Conservation (phyloP, 1,140 invertebrate genomes). For the Drosophila sturtevanti region DNA sequence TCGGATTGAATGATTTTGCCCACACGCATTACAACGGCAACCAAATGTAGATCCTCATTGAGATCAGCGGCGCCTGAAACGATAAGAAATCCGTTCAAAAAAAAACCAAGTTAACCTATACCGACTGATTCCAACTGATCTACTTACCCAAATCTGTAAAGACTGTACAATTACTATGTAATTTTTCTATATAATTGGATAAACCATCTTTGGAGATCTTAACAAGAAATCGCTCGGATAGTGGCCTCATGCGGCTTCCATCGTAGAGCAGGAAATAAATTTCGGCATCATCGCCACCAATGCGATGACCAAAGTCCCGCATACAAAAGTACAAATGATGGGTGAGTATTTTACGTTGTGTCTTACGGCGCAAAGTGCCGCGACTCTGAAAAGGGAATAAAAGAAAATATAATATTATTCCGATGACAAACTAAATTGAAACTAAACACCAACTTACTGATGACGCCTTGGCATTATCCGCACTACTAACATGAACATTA, state of each 20-base stretch:
- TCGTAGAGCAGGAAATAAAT: conserved; percentile 94
- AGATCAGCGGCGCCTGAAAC: conserved; percentile 89
- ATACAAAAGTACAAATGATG: conserved; percentile 94
- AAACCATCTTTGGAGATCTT: conserved; percentile 94
- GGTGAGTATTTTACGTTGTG: conserved; percentile 87
- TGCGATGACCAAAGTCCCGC: conserved; percentile 92
- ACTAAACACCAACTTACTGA: conserved; percentile 85
- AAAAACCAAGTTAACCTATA: too few relatives aligned
- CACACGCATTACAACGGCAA: conserved; percentile 94
- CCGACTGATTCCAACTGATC: not conserved
- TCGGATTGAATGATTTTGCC: conserved; percentile 94
- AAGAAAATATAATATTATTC: not conserved
- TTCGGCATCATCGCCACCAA: conserved; percentile 94
- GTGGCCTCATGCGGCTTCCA: conserved; percentile 87
- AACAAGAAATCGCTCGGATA: conserved; percentile 94
- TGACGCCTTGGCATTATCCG: conserved; percentile 90
- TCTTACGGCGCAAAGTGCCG: conserved; percentile 87
- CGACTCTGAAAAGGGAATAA: conserved; percentile 84
- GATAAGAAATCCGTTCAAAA: not conserved
- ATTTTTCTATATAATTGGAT: conserved; percentile 93
- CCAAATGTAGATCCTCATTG: conserved; percentile 91
- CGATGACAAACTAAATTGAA: too few relatives aligned
- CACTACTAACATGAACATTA: conserved; percentile 92
- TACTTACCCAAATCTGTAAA: conserved; percentile 87
- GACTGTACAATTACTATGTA: conserved; percentile 94